Percentiles rank a stretch among this genome's conserved stretches.
Conservation (phyloP, 2,113 vertebrate species). For the Macroglossus sobrinus region DNA sequence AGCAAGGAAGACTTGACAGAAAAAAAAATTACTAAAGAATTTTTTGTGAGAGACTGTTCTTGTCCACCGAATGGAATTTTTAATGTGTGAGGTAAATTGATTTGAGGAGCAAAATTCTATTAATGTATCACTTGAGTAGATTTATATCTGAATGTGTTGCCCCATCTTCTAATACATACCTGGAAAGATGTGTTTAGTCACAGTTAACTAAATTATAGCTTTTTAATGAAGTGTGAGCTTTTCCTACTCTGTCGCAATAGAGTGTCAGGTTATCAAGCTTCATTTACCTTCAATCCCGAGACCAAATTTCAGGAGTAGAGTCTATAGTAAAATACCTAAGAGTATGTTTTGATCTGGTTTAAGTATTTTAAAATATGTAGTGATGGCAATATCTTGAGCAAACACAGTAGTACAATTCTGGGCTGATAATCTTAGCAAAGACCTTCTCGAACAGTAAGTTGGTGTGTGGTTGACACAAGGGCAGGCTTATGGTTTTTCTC, state of each 20-base stretch:
- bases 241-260: not conserved
- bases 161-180: not conserved
- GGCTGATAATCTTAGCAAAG: not conserved
- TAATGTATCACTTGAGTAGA: not conserved
- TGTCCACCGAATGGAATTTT: not conserved
- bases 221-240: not conserved
- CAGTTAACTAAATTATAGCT: not conserved
- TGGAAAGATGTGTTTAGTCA: constrained; percentile 1
- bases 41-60: not conserved
- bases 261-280: not conserved
- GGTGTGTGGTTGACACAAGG: not conserved
- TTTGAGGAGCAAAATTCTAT: not conserved
- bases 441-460: not conserved
- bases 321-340: not conserved
- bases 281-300: not conserved
- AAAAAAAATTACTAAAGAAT: not conserved
- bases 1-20: not conserved
- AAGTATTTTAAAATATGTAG: not conserved
- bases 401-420: not conserved
- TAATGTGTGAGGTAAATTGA: not conserved
- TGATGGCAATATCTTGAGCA: not conserved
- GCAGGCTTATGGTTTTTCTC: not conserved
- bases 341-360: not conserved
- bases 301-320: not conserved
- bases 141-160: not conserved